These are phyloP conservation scores for Sebastes hubbsi DNA, from an alignment of 2,797 vertebrate genomes.

Conservation along the genomic window DNA sequence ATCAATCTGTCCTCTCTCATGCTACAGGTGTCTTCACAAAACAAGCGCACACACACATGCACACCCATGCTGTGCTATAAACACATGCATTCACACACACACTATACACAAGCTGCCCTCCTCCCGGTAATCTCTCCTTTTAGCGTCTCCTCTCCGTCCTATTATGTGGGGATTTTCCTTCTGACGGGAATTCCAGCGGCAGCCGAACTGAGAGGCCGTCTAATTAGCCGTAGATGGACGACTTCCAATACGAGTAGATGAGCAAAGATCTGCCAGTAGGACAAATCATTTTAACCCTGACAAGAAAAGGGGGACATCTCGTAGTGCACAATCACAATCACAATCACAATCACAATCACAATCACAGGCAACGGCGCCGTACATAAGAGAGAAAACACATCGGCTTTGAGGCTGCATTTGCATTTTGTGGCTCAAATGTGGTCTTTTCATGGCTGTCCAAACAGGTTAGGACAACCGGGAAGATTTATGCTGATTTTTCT, in stretches of 20 bases:
- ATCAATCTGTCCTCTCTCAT: not conserved
- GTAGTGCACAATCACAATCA: slow-evolving; percentile 28
- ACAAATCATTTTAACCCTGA: slow-evolving; percentile 80
- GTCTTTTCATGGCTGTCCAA: slow-evolving; percentile 39
- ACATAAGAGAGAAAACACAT: slow-evolving; percentile 1
- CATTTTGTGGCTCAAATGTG: slow-evolving; percentile 34
- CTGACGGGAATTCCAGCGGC: slow-evolving; percentile 64
- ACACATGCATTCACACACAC: slow-evolving; percentile 10
- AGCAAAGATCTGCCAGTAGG: slow-evolving; percentile 59
- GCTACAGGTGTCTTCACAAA: not conserved
- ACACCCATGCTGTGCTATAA: not conserved
- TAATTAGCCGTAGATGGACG: slow-evolving; percentile 77
- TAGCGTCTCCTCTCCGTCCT: slow-evolving; percentile 43
- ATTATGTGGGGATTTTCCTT: slow-evolving; percentile 72
- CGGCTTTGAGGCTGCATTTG: slow-evolving; percentile 37
- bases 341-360: slow-evolving; percentile 41
- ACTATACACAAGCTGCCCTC: slow-evolving; percentile 10
- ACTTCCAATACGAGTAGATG: slow-evolving; percentile 71
- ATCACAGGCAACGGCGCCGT: slow-evolving; percentile 43
- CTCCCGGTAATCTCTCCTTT: slow-evolving; percentile 55
- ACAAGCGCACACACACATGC: slow-evolving; percentile 4
- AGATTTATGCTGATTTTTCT: not conserved
- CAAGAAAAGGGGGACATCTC: slow-evolving; percentile 50
- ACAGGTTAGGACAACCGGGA: not conserved
- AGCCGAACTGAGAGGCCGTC: slow-evolving; percentile 51